Percentiles rank a stretch among this genome's conserved stretches.
These are phyloP conservation scores for Melanotaenia maccullochi DNA, from an alignment of 2,797 vertebrate genomes.

Conservation along the genomic window DNA sequence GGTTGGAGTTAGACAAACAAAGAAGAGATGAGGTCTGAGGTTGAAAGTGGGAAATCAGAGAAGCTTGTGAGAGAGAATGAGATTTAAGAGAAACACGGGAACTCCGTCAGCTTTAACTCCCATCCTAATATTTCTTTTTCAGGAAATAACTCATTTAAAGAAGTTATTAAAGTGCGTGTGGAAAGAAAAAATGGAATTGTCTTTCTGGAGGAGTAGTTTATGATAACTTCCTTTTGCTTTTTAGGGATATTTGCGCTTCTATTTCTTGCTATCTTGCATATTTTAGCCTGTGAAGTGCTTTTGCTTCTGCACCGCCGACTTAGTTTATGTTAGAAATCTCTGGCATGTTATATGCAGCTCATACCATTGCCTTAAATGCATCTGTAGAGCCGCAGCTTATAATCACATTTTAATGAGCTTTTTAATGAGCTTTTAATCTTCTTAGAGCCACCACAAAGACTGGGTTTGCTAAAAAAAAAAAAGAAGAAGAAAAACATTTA, in stretches of 20 bases:
- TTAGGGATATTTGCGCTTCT: constrained; percentile 26
- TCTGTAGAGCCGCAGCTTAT: constrained; percentile 31
- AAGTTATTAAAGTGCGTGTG: constrained; percentile 22
- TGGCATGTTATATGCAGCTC: constrained; percentile 2
- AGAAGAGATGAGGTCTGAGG: constrained; percentile 37
- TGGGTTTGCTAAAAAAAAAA: constrained; percentile 4
- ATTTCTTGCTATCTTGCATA: constrained; percentile 9
- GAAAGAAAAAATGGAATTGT: constrained; percentile 37
- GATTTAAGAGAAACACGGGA: constrained; percentile 31
- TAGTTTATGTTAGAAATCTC: constrained; percentile 1
- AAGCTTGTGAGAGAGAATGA: constrained; percentile 20
- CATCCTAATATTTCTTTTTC: constrained; percentile 11
- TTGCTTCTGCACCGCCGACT: not conserved
- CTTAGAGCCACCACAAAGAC: constrained; percentile 33
- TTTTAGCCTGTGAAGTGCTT: constrained; percentile 23
- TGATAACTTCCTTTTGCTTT: constrained; percentile 42
- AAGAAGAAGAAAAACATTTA: constrained; percentile 7
- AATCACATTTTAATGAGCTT: constrained; percentile 64
- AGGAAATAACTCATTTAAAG: constrained; percentile 37
- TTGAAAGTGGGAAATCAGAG: constrained; percentile 38
- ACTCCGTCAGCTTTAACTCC: constrained; percentile 34
- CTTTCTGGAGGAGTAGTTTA: constrained; percentile 35
- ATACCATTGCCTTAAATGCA: constrained; percentile 22
- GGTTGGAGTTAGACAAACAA: constrained; percentile 46
- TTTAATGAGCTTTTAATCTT: constrained; percentile 66